Percentiles rank a stretch among this genome's conserved stretches.
Evolutionary conservation across 2,113 vertebrate species (phyloP).

Genomic region (Zapornia atra): DNA sequence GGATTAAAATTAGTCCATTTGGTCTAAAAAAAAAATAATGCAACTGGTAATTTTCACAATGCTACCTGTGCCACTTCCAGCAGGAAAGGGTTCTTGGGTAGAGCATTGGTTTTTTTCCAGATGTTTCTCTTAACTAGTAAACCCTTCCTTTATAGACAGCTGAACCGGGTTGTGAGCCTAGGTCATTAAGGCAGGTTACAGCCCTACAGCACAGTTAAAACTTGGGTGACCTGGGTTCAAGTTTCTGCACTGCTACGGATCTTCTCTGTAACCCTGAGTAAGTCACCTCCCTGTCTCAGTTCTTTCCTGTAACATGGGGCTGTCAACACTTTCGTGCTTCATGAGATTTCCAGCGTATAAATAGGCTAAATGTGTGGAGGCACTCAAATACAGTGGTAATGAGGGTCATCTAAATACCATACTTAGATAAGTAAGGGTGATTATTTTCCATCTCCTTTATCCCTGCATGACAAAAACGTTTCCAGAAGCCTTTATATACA

Average conservation of each 20-base stretch:
- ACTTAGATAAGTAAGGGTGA: constrained; percentile 18
- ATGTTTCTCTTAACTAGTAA: not conserved
- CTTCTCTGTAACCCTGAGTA: not conserved
- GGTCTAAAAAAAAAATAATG: not conserved
- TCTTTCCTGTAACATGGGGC: not conserved
- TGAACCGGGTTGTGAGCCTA: not conserved
- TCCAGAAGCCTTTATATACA: not conserved
- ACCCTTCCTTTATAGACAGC: not conserved
- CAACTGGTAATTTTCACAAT: not conserved
- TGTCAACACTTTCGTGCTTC: not conserved
- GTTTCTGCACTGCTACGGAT: not conserved
- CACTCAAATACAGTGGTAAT: not conserved
- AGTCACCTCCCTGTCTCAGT: not conserved
- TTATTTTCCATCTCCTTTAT: constrained; percentile 38
- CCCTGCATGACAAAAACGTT: constrained; percentile 10
- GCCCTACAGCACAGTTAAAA: not conserved
- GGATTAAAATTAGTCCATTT: not conserved
- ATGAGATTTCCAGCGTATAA: not conserved
- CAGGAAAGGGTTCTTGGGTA: not conserved
- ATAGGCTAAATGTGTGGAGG: not conserved
- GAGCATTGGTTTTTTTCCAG: not conserved
- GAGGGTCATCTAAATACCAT: not conserved
- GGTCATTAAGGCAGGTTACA: not conserved
- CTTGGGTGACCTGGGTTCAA: not conserved
- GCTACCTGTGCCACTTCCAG: not conserved